phyloP scores from a whole-genome alignment of 2,888 invertebrate species.

The Callyntrura sp. region DNA sequence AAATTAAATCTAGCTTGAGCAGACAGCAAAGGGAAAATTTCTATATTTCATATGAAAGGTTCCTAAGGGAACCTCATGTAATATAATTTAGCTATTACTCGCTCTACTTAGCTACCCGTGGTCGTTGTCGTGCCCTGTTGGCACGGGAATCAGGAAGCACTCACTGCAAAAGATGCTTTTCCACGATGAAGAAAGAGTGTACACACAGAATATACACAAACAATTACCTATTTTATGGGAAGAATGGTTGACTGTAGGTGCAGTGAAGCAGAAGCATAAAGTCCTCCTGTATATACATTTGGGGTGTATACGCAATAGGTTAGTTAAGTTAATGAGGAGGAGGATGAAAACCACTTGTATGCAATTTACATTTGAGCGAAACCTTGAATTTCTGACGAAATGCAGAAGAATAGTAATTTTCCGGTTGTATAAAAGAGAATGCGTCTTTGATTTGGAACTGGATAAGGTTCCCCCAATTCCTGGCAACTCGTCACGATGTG shows the following conservation, averaged over 20 bases:
- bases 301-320: neutral
- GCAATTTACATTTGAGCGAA: neutral
- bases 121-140: neutral
- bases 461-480: too few relatives aligned
- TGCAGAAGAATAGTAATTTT: neutral
- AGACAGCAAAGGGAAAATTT: conserved; percentile 58
- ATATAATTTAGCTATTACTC: conserved; percentile 57
- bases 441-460: too few relatives aligned
- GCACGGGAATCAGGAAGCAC: neutral
- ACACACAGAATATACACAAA: neutral
- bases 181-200: neutral
- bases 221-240: too few relatives aligned
- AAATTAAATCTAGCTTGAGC: conserved; percentile 73
- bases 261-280: neutral
- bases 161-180: neutral
- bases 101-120: neutral
- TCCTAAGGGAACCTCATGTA: conserved; percentile 66
- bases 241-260: neutral
- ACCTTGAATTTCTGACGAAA: neutral
- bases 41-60: conserved; percentile 52
- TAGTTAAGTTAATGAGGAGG: neutral
- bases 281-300: neutral
- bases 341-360: neutral
- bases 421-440: too few relatives aligned
- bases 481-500: too few relatives aligned